Conservation (phyloP, 2,888 invertebrate genomes). For the Sympetrum striolatum region DNA sequence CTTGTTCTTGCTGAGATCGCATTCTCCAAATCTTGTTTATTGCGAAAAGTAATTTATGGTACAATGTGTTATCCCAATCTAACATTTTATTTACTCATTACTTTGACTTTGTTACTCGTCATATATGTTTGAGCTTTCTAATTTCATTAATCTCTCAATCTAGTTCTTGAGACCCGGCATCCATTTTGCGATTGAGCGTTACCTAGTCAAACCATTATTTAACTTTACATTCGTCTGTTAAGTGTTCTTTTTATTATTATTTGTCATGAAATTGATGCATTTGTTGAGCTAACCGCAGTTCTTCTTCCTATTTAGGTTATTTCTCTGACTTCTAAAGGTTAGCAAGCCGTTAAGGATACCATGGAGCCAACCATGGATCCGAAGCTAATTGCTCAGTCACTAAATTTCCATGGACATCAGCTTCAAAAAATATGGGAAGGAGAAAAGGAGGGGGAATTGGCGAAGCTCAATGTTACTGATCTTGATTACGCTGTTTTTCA, state of each 20-base stretch:
- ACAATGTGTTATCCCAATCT: neutral
- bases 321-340: neutral
- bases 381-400: constrained; percentile 70
- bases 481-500: constrained; percentile 78
- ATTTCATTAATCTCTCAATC: too few relatives aligned
- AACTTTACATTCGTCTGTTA: neutral
- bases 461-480: constrained; percentile 68
- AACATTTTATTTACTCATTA: neutral
- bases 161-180: neutral
- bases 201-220: neutral
- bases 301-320: neutral
- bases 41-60: too few relatives aligned
- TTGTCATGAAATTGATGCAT: neutral
- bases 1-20: neutral
- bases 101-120: too few relatives aligned
- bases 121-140: too few relatives aligned
- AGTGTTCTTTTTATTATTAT: neutral
- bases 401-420: constrained; percentile 87
- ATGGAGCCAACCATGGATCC: constrained; percentile 58
- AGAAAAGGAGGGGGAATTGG: constrained; percentile 77
- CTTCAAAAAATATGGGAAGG: constrained; percentile 88
- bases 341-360: neutral
- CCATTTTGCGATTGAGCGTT: neutral
- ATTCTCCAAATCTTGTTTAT: too few relatives aligned
- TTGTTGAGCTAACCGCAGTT: neutral